phyloP scores from a whole-genome alignment of 2,888 invertebrate species.

The Eupithecia exiguata region DNA sequence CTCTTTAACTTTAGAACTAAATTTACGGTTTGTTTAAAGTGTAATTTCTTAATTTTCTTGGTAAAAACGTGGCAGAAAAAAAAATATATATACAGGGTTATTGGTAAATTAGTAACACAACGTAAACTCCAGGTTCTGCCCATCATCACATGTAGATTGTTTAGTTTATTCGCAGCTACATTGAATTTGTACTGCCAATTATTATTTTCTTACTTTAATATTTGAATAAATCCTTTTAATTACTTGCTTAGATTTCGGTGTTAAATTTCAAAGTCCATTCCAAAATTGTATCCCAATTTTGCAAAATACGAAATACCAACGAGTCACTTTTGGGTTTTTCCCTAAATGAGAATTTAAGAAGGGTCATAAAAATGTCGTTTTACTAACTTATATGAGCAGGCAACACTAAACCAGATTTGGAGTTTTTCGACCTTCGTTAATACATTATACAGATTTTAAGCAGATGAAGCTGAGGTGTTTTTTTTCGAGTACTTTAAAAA shows the following conservation, averaged over 20 bases:
- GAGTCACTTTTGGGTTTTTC: constrained; percentile 26
- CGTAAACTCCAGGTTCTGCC: too few relatives aligned
- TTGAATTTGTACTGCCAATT: neutral
- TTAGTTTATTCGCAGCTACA: neutral
- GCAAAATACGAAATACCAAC: constrained; percentile 14
- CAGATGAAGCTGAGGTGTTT: neutral
- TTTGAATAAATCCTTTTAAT: neutral
- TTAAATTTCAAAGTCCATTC: neutral
- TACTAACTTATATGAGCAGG: constrained; percentile 27
- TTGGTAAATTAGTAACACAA: too few relatives aligned
- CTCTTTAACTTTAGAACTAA: neutral
- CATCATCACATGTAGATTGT: too few relatives aligned
- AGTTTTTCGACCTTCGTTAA: constrained; percentile 30
- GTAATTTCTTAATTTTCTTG: neutral
- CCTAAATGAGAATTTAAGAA: constrained; percentile 25
- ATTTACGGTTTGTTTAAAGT: neutral
- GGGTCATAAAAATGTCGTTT: constrained; percentile 33
- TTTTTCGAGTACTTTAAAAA: neutral
- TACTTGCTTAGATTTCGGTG: neutral
- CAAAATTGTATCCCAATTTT: constrained; percentile 13
- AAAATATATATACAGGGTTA: too few relatives aligned
- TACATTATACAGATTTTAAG: neutral
- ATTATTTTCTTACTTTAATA: neutral
- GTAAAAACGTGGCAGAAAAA: neutral
- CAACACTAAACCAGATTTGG: constrained; percentile 30